Percentiles rank a stretch among this genome's conserved stretches.
Conservation (phyloP, 2,113 vertebrate genomes). For the Oplegnathus fasciatus region DNA sequence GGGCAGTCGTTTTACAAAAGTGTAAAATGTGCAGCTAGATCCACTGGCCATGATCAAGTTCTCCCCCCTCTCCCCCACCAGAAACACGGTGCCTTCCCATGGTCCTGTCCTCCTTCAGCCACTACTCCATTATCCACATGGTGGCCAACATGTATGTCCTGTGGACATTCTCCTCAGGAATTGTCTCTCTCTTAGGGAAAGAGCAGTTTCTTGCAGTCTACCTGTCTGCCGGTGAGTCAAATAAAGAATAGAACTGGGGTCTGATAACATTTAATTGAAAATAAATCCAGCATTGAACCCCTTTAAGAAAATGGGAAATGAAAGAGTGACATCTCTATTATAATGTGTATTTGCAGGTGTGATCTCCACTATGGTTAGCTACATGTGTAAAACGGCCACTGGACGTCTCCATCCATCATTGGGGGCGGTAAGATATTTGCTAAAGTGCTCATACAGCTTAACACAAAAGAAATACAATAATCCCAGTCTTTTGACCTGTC, state of each 20-base stretch:
- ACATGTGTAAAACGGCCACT: slow-evolving; percentile 89
- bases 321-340: not conserved
- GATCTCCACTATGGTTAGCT: slow-evolving; percentile 93
- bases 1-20: not conserved
- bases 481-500: not conserved
- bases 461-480: not conserved
- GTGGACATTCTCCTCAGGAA: slow-evolving; percentile 96
- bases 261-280: not conserved
- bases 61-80: slow-evolving; percentile 67
- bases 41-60: not conserved
- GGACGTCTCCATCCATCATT: slow-evolving; percentile 93
- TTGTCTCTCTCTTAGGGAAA: slow-evolving; percentile 92
- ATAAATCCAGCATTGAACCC: not conserved
- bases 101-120: slow-evolving; percentile 95
- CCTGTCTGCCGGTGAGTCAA: slow-evolving; percentile 91
- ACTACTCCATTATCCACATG: slow-evolving; percentile 96
- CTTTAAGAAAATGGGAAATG: not conserved
- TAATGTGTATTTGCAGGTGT: slow-evolving; percentile 85
- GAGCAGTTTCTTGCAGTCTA: slow-evolving; percentile 97
- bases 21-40: not conserved
- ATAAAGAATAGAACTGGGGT: not conserved
- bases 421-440: slow-evolving; percentile 90
- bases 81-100: slow-evolving; percentile 93
- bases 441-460: not conserved
- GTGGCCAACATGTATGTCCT: slow-evolving; percentile 97